Evolutionary conservation across 1,140 invertebrate species (phyloP).

Genomic region (Drosophila sproati): DNA sequence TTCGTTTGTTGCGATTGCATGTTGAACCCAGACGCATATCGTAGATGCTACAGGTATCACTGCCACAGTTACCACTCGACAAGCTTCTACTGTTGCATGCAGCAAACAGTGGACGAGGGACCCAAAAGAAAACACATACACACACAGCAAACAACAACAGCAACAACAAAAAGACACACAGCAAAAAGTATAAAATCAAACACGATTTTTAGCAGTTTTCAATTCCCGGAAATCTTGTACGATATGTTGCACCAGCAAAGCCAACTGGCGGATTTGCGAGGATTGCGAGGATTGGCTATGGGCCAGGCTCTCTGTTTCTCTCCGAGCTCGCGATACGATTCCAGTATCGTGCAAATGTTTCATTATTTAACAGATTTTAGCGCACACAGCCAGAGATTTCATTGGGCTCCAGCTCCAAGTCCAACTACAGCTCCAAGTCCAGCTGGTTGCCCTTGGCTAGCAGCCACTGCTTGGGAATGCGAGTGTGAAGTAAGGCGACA

Average conservation of each 20-base stretch:
- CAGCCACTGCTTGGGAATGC: constrained; percentile 24
- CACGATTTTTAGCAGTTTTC: constrained; percentile 83
- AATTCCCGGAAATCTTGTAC: constrained; percentile 83
- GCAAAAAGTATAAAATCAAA: constrained; percentile 73
- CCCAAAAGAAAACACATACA: neutral
- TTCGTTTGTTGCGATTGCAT: constrained; percentile 84
- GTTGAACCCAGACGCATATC: constrained; percentile 81
- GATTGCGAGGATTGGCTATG: constrained; percentile 32
- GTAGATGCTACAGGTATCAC: constrained; percentile 67
- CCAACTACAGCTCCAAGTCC: neutral
- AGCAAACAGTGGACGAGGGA: constrained; percentile 7
- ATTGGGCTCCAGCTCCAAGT: neutral
- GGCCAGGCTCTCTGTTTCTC: neutral
- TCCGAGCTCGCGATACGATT: constrained; percentile 57
- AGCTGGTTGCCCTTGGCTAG: constrained; percentile 11
- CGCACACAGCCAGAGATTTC: constrained; percentile 48
- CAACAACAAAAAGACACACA: neutral
- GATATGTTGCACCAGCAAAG: constrained; percentile 75
- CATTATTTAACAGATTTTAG: constrained; percentile 80
- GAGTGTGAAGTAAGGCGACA: constrained; percentile 53
- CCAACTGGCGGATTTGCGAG: constrained; percentile 37
- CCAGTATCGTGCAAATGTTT: constrained; percentile 81
- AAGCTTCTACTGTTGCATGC: constrained; percentile 56
- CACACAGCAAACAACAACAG: neutral
- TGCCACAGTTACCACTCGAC: constrained; percentile 8